Percentiles rank a stretch among this genome's conserved stretches.
Evolutionary conservation across 2,113 vertebrate genomes (phyloP).

Genomic region (Cynopterus brachyotis): DNA sequence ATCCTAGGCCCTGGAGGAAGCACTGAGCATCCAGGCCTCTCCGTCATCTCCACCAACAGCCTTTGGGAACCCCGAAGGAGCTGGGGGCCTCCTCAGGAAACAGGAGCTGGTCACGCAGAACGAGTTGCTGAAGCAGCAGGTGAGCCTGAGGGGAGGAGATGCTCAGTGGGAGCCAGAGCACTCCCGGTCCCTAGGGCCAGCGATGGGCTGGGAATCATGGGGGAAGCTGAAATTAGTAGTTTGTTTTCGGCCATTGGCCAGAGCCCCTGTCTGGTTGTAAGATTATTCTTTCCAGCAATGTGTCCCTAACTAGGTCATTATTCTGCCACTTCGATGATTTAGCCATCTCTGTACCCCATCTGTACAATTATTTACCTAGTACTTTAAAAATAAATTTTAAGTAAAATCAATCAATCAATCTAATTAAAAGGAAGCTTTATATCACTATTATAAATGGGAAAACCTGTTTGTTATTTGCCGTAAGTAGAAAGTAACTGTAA

Average conservation of each 20-base stretch:
- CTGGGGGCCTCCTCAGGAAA: constrained; percentile 84
- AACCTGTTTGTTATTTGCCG: neutral
- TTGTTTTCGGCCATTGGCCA: neutral
- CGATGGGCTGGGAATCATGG: fast-evolving
- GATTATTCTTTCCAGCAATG: neutral
- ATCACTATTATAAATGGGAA: neutral
- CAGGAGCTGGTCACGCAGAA: constrained; percentile 97
- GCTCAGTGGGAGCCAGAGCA: neutral
- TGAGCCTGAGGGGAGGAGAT: constrained; percentile 57
- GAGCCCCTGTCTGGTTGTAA: neutral
- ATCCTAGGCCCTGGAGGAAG: constrained; percentile 93
- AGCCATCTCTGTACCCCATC: neutral
- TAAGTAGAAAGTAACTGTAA: neutral
- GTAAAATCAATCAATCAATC: neutral
- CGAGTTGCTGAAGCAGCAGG: constrained; percentile 91
- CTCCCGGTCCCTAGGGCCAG: neutral
- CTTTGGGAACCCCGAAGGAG: constrained; percentile 85
- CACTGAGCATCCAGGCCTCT: constrained; percentile 91
- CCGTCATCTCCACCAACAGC: constrained; percentile 83
- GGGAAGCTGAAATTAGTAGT: neutral
- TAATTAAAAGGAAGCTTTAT: neutral
- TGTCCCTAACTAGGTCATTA: neutral
- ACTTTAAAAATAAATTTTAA: neutral
- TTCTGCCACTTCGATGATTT: neutral
- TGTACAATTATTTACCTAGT: neutral